A percentile compares a stretch with the other conserved stretches of the same genome.
Evolutionary conservation across 2,797 vertebrate species (phyloP).

Genomic region (Columba guinea): DNA sequence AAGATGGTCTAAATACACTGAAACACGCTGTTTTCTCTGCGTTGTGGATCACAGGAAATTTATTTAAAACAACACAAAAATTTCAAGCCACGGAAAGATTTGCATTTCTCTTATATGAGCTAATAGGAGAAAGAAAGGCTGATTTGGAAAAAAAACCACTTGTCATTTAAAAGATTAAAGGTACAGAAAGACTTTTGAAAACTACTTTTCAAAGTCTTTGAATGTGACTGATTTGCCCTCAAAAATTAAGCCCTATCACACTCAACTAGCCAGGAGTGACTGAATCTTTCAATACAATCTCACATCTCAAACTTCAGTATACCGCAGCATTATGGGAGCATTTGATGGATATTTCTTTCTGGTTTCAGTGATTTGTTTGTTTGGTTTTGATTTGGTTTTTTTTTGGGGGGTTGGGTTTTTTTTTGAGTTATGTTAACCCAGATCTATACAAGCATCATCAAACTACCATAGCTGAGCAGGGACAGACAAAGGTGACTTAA

Average conservation of each 20-base stretch:
- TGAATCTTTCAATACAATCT: not conserved
- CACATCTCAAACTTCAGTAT: not conserved
- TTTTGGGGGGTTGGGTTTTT: not conserved
- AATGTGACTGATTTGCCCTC: not conserved
- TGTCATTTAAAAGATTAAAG: not conserved
- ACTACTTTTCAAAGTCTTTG: not conserved
- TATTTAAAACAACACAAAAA: not conserved
- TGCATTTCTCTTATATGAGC: slow-evolving; percentile 3
- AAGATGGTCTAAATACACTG: slow-evolving; percentile 1
- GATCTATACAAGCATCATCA: not conserved
- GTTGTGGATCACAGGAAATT: not conserved
- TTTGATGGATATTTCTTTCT: not conserved
- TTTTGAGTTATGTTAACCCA: not conserved
- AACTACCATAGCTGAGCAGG: not conserved
- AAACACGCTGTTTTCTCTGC: not conserved
- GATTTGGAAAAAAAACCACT: not conserved
- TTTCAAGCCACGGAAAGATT: not conserved
- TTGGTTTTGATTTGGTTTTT: too few species aligned
- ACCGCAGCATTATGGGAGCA: not conserved
- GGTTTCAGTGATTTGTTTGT: too few species aligned
- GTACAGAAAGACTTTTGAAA: not conserved
- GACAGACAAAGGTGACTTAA: not conserved
- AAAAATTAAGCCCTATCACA: not conserved
- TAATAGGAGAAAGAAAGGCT: not conserved
- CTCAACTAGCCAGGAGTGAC: not conserved